Evolutionary conservation across 2,113 vertebrate species (phyloP).

Genomic region (Sphyrna mokarran): DNA sequence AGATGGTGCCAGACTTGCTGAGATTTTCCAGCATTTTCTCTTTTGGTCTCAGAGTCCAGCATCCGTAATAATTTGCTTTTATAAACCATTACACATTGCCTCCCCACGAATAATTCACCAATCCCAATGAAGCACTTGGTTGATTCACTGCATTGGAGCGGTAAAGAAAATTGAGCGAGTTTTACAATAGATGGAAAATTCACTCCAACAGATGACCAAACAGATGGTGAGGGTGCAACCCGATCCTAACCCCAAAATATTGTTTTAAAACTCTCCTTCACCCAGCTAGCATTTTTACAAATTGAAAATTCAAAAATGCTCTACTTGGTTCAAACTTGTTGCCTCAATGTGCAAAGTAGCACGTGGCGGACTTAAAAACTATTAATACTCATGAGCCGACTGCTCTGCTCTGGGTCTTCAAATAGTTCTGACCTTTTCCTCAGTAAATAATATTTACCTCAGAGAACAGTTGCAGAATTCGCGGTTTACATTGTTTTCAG

Average conservation of each 20-base stretch:
- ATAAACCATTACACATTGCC: too few species aligned
- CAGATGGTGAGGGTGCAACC: not conserved
- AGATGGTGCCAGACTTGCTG: too few species aligned
- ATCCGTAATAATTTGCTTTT: too few species aligned
- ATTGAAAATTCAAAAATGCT: not conserved
- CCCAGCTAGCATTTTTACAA: not conserved
- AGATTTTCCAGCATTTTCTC: too few species aligned
- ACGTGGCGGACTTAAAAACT: not conserved
- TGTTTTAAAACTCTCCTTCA: not conserved
- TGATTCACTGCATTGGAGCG: not conserved
- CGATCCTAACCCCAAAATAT: too few species aligned
- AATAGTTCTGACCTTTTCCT: not conserved
- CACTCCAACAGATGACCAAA: not conserved
- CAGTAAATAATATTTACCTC: not conserved
- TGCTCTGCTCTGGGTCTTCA: not conserved
- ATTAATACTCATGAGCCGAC: not conserved
- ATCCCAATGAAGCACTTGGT: not conserved
- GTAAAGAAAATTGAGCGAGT: not conserved
- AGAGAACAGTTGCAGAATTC: not conserved
- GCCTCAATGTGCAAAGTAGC: not conserved
- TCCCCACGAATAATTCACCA: not conserved
- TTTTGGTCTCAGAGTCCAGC: too few species aligned
- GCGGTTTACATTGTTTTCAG: not conserved
- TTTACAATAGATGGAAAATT: not conserved
- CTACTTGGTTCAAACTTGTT: not conserved